Percentiles rank a stretch among this genome's conserved stretches.
Evolutionary conservation across 1,140 invertebrate species (phyloP).

Genomic region (Meloidogyne exigua): DNA sequence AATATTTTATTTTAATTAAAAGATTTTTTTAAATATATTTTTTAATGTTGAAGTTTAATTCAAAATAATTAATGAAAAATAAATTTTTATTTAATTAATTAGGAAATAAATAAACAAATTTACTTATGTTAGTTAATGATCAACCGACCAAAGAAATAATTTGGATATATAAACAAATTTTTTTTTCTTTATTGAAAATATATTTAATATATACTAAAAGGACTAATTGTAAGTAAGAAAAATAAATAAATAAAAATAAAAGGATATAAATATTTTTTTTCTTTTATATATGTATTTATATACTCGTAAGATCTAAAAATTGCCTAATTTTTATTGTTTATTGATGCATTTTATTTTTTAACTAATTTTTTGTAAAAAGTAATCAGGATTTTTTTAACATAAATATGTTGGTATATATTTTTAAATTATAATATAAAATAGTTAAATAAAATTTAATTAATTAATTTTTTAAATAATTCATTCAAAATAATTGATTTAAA

Average conservation of each 20-base stretch:
- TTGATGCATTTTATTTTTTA: background rate
- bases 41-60: too few relatives aligned
- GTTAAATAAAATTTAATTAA: too few relatives aligned
- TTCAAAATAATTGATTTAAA: too few relatives aligned
- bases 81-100: too few relatives aligned
- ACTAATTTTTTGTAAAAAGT: too few relatives aligned
- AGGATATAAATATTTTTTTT: background rate
- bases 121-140: background rate
- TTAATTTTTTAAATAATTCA: too few relatives aligned
- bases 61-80: too few relatives aligned
- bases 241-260: background rate
- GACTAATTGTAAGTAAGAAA: background rate
- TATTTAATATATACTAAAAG: too few relatives aligned
- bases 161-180: background rate
- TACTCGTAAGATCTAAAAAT: background rate
- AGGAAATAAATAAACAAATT: too few relatives aligned
- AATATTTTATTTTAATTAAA: too few relatives aligned
- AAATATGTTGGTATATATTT: too few relatives aligned
- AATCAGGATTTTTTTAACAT: background rate
- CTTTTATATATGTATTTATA: background rate
- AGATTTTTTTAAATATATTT: too few relatives aligned
- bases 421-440: background rate
- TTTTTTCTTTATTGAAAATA: background rate
- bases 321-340: background rate
- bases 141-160: background rate